Percentiles rank a stretch among this genome's conserved stretches.
These are phyloP conservation scores for Sebastes ruberrimus DNA, from an alignment of 2,797 vertebrate species.

Conservation along the genomic window DNA sequence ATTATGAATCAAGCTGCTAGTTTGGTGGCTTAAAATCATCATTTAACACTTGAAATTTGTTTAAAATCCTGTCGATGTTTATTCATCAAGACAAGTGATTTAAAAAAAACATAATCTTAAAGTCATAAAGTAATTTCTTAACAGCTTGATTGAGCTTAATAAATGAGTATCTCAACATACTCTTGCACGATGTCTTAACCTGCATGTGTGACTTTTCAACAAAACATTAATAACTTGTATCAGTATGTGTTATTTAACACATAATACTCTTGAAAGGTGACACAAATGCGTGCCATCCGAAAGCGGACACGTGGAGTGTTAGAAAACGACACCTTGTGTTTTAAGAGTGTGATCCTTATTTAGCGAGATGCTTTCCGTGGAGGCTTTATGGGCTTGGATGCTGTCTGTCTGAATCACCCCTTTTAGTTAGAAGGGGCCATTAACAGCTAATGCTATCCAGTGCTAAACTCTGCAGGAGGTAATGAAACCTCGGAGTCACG, in stretches of 20 bases:
- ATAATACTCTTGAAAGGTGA: slow-evolving; percentile 15
- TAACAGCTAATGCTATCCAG: slow-evolving; percentile 76
- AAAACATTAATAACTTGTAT: slow-evolving; percentile 24
- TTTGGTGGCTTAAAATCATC: not conserved
- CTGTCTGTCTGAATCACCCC: slow-evolving; percentile 66
- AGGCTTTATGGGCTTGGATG: slow-evolving; percentile 56
- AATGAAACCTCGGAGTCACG: slow-evolving; percentile 68
- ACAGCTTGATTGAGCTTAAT: not conserved
- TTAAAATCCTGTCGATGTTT: not conserved
- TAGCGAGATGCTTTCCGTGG: slow-evolving; percentile 50
- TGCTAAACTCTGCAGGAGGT: slow-evolving; percentile 64
- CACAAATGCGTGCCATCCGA: slow-evolving; percentile 11
- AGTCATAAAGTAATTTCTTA: not conserved
- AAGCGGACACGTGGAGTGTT: slow-evolving; percentile 12
- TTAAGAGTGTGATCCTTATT: slow-evolving; percentile 63
- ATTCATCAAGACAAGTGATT: not conserved
- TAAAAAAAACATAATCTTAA: not conserved
- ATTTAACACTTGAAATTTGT: not conserved
- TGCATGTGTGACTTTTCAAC: slow-evolving; percentile 1
- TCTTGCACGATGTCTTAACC: not conserved
- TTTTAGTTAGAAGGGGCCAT: slow-evolving; percentile 73
- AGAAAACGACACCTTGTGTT: slow-evolving; percentile 50
- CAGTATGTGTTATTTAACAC: slow-evolving; percentile 9
- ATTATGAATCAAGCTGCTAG: not conserved
- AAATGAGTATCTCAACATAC: not conserved